Evolutionary conservation across 2,888 invertebrate species (phyloP), one percentile per base, ranked within the genome.

Genomic region (Koerneria pararmatus): DNA sequence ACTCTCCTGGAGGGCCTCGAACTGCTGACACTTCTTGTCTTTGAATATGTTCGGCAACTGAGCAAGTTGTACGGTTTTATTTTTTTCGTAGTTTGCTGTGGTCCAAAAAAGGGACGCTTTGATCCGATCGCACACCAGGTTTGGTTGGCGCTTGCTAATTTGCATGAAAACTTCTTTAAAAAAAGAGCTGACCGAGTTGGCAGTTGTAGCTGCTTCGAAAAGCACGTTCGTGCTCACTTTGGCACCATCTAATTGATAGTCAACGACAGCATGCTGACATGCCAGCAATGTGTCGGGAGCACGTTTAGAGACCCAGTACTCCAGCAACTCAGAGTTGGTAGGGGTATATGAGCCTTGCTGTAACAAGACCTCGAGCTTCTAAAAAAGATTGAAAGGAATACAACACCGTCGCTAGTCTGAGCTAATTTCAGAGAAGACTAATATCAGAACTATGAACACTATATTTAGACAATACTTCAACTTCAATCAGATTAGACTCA

Each of bases 221-320:
- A 81, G 72, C 19, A 81, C 66, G 56, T 81, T 81, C 27, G 81
- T 80, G 68, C 82, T 82, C 34, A 65, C 67, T 67, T 82, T 82
- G 49, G 82, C 80, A 32, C 82, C 82, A 63, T 82, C 82, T 53
- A 82, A 78, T 65, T 82, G 82, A 60, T 82, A 82, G 68, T 82
- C 82, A 31, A 82, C 76, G 1, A 82, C 82, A 5, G 78, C 41
- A 53, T 67, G 64, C 32, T 82, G 81, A 59, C 82, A 82, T 32
- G 82, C 78, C 29, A 82, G 71, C 4, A 82, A 70, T 68, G 78
- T 73, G 60, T 82, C 82, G n/a, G 82, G 82, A 51, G 78, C 75
- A 22, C 82, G 68, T 63, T 81, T 82, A 8, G 79, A 78, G 11
- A 82, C 82, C 79, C 80, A 82, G 68, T 76, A 82, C 67, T 82